Evolutionary conservation across 2,797 vertebrate genomes (phyloP).

Genomic region (Argya squamiceps): DNA sequence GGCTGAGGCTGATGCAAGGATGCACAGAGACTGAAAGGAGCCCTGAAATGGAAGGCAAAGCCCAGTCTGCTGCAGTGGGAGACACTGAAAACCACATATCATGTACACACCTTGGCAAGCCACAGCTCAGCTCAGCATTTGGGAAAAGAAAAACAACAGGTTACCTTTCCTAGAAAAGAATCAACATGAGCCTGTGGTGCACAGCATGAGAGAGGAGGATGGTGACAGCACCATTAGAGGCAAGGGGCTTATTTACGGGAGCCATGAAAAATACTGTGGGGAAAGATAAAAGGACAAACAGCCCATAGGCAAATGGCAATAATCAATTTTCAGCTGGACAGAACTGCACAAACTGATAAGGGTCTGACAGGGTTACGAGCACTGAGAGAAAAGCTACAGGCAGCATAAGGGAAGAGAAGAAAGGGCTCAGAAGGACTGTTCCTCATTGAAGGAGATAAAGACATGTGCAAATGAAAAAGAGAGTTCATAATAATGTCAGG

Average conservation of each 20-base stretch:
- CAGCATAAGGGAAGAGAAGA: not conserved
- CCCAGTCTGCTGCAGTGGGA: not conserved
- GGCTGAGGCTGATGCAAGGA: not conserved
- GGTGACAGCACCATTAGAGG: not conserved
- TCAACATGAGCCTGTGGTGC: not conserved
- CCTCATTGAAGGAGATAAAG: not conserved
- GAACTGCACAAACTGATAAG: slow-evolving; percentile 14
- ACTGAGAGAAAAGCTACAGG: slow-evolving; percentile 7
- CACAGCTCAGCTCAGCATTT: not conserved
- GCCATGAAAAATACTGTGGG: not conserved
- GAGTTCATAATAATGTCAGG: not conserved
- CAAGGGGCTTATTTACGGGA: not conserved
- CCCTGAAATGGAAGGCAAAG: not conserved
- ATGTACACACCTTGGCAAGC: not conserved
- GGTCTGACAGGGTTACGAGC: not conserved
- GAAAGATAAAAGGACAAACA: not conserved
- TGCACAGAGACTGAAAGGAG: not conserved
- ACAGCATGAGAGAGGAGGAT: not conserved
- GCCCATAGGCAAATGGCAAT: not conserved
- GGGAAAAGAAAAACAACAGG: not conserved
- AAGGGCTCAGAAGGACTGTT: not conserved
- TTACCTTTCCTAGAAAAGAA: not conserved
- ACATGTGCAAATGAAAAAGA: not conserved
- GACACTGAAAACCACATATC: not conserved
- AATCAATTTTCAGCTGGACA: slow-evolving; percentile 4